Percentiles rank a stretch among this genome's conserved stretches.
phyloP scores from a whole-genome alignment of 2,797 vertebrate genomes.

The Prunella strophiata region DNA sequence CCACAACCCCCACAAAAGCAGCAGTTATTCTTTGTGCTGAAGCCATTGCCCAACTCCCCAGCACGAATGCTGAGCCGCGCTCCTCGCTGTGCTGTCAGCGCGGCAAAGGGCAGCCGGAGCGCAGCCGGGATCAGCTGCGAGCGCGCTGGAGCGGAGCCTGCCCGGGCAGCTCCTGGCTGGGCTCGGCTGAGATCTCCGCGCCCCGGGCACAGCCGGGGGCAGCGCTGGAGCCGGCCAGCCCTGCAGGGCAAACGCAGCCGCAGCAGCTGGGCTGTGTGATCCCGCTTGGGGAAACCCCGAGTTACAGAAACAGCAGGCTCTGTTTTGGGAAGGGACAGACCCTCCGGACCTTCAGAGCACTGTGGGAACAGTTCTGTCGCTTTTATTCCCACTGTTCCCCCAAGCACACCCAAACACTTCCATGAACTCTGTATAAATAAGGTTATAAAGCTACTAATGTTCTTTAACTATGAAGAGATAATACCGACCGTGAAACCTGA shows the following conservation, averaged over 20 bases:
- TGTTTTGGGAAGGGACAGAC: neutral
- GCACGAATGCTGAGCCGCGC: neutral
- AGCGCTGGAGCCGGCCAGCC: accelerated
- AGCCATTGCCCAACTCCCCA: neutral
- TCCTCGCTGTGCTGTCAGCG: neutral
- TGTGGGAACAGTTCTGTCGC: neutral
- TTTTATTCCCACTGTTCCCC: neutral
- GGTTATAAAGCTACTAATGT: slow-evolving; percentile 27
- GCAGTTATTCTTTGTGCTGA: neutral
- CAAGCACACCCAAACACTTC: neutral
- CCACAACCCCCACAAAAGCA: neutral
- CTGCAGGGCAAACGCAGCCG: neutral
- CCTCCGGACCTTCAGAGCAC: neutral
- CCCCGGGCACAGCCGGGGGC: neutral
- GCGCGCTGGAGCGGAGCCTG: accelerated
- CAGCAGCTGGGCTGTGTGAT: accelerated
- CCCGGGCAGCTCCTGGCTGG: neutral
- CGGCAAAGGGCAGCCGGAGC: slow-evolving; percentile 44
- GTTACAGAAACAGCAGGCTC: neutral
- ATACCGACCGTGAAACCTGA: slow-evolving; percentile 33
- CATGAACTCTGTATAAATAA: neutral
- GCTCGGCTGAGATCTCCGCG: neutral
- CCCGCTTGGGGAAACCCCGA: neutral
- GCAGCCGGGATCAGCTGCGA: neutral
- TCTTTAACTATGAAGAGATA: slow-evolving; percentile 14